phyloP scores from a whole-genome alignment of 2,113 vertebrate species.

The Nycticryphes semicollaris region DNA sequence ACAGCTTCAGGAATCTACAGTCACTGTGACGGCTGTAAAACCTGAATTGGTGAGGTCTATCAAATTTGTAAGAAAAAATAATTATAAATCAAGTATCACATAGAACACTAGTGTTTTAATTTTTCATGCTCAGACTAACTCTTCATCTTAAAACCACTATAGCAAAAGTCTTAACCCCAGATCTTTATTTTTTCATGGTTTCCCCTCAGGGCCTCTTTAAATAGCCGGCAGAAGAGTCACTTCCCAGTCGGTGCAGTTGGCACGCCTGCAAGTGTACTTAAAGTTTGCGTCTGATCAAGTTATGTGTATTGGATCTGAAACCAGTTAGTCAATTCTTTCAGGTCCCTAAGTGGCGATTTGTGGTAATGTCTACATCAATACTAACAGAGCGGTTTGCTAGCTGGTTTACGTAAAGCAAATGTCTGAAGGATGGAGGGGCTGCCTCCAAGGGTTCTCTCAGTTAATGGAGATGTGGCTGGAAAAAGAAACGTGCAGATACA shows the following conservation, averaged over 20 bases:
- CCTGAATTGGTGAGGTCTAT: background rate
- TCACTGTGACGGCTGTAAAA: background rate
- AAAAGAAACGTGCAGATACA: background rate
- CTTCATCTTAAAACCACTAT: background rate
- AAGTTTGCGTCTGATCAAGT: constrained; percentile 86
- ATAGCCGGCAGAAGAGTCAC: constrained; percentile 63
- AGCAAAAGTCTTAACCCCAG: background rate
- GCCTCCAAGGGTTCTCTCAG: constrained; percentile 43
- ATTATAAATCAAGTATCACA: background rate
- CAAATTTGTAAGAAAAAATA: background rate
- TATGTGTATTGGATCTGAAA: constrained; percentile 86
- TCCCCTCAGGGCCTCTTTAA: constrained; percentile 72
- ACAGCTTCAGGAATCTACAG: background rate
- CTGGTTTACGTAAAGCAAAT: constrained; percentile 80
- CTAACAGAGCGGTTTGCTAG: constrained; percentile 74
- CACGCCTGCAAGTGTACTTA: constrained; percentile 82
- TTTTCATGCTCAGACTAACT: constrained; percentile 12
- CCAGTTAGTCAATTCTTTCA: constrained; percentile 84
- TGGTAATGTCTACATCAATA: constrained; percentile 88
- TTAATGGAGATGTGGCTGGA: constrained; percentile 30
- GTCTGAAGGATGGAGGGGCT: constrained; percentile 66
- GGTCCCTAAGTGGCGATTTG: constrained; percentile 88
- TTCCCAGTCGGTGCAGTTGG: constrained; percentile 68
- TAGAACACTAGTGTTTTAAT: background rate
- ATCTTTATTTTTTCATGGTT: constrained; percentile 54